A percentile compares a stretch with the other conserved stretches of the same genome.
Evolutionary conservation across 2,113 vertebrate genomes (phyloP).

Genomic region (Ceyx margarethae): DNA sequence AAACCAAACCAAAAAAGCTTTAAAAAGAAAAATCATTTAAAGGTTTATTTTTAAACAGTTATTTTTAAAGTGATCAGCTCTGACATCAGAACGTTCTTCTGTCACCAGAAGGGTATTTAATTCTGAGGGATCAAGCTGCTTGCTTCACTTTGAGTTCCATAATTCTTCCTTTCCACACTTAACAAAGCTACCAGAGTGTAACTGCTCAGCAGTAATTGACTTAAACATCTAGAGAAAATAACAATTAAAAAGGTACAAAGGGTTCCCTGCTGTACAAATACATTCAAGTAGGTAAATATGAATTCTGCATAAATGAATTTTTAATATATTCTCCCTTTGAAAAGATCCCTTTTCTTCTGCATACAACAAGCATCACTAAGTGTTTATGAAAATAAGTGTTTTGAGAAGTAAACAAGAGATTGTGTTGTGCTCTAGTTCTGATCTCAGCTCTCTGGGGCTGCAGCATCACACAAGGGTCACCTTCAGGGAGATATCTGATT

Average conservation of each 20-base stretch:
- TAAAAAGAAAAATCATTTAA: slow-evolving; percentile 12
- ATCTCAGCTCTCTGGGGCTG: not conserved
- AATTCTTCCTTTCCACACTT: slow-evolving; percentile 30
- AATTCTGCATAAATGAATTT: slow-evolving; percentile 58
- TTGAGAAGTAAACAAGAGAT: slow-evolving; percentile 36
- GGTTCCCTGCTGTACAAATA: slow-evolving; percentile 4
- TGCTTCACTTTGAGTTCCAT: not conserved
- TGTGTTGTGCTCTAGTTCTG: not conserved
- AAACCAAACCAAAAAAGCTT: not conserved
- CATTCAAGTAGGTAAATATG: slow-evolving; percentile 44
- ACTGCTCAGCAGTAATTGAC: slow-evolving; percentile 32
- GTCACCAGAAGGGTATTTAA: slow-evolving; percentile 11
- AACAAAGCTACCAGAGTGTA: slow-evolving; percentile 3
- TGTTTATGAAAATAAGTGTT: slow-evolving; percentile 42
- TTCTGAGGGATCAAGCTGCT: not conserved
- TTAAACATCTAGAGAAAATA: slow-evolving; percentile 52
- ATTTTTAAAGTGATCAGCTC: slow-evolving; percentile 31
- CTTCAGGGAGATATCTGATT: not conserved
- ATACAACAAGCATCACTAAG: slow-evolving; percentile 27
- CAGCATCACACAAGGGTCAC: not conserved
- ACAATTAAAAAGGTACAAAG: slow-evolving; percentile 55
- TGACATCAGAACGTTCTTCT: slow-evolving; percentile 41
- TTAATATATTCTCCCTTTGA: slow-evolving; percentile 44
- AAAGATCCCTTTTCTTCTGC: slow-evolving; percentile 29
- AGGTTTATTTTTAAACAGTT: slow-evolving; percentile 45